Conservation (phyloP, 2,113 vertebrate species). For the Ammodytes dubius region DNA sequence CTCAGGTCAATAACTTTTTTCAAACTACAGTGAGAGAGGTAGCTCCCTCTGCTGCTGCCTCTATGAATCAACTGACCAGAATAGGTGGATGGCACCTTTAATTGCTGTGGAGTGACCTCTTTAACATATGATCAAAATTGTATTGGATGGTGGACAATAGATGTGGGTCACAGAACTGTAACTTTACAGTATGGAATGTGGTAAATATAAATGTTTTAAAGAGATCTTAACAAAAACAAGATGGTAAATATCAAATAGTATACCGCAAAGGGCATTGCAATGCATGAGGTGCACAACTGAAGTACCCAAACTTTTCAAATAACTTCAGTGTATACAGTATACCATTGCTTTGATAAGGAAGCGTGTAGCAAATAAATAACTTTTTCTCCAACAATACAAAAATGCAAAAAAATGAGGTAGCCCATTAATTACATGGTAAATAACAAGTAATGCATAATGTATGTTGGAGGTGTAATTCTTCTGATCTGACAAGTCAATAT, state of each 20-base stretch:
- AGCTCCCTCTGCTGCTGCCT: conserved; percentile 67
- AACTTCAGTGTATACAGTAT: not conserved
- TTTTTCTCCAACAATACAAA: not conserved
- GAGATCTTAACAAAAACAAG: too few species aligned
- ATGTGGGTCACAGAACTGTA: not conserved
- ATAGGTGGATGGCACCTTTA: not conserved
- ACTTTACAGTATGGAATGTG: not conserved
- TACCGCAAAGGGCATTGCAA: not conserved
- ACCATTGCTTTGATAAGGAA: not conserved
- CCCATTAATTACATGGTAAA: not conserved
- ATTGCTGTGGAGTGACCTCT: not conserved
- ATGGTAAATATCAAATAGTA: not conserved
- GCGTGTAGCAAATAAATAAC: not conserved
- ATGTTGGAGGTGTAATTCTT: not conserved
- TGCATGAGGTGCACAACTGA: not conserved
- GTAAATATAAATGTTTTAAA: too few species aligned
- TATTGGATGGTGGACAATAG: not conserved
- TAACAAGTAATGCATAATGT: not conserved
- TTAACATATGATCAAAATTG: not conserved
- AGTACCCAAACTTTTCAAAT: not conserved
- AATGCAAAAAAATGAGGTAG: not conserved
- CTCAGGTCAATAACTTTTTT: conserved; percentile 34
- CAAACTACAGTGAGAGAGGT: conserved; percentile 19
- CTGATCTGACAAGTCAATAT: not conserved
- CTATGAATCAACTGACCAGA: not conserved